Conservation (phyloP, 2,888 invertebrate species). For the Stenichneumon culpator region DNA sequence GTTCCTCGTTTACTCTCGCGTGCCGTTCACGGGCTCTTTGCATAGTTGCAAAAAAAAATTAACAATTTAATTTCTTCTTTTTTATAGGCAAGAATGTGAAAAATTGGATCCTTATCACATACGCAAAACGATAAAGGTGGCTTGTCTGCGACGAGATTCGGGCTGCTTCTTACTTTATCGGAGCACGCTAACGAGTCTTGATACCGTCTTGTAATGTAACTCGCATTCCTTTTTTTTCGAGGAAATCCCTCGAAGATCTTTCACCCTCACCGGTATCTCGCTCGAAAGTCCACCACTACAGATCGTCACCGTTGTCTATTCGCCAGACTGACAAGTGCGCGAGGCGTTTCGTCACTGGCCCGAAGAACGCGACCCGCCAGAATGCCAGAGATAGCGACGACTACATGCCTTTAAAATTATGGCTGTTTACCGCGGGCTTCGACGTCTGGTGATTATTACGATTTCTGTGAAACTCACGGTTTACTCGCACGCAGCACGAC, state of each 20-base stretch:
- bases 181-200: neutral
- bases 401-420: neutral
- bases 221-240: neutral
- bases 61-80: neutral
- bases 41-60: neutral
- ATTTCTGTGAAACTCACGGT: neutral
- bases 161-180: neutral
- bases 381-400: neutral
- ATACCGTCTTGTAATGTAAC: neutral
- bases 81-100: neutral
- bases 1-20: neutral
- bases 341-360: neutral
- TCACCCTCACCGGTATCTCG: neutral
- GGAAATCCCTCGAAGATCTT: too few relatives aligned
- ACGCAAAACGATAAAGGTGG: neutral
- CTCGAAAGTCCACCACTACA: neutral
- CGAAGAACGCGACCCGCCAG: neutral
- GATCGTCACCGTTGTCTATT: neutral
- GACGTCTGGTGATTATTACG: neutral
- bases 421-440: slow-evolving; percentile 2
- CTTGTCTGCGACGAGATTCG: neutral
- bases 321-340: neutral
- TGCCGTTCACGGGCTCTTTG: neutral
- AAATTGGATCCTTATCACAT: neutral
- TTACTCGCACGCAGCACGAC: neutral